Base-by-base conservation (phyloP, 2,797 vertebrate genomes). In the Leptoclinus maculatus region DNA sequence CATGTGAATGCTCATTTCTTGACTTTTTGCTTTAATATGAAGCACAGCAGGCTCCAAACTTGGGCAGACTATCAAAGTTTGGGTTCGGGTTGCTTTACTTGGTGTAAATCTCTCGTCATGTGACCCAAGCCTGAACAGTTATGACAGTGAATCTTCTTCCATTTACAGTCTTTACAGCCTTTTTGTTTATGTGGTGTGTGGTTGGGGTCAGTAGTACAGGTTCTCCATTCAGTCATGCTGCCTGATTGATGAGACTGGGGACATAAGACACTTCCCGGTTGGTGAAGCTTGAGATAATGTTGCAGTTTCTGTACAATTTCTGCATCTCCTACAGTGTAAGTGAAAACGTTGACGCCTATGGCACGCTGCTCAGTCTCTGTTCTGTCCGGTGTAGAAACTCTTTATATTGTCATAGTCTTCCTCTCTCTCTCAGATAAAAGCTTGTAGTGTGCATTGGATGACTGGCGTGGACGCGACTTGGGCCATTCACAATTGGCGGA, bases 291-390 rank as follows among this genome's bases (percentile, higher is more conserved):
- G 43, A 7, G 73, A 78, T 17, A 87, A 63, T 7, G 36, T 2
- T 23, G 3, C 8, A 85, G 17, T 59, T 36, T 86, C 6, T 88
- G 71, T 1, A 83, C 63, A 7, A 86, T 66, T 0, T 77, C 69
- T 7, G 67, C 63, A 57, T 87, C 67, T 0, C 64, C 60, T 1
- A 84, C 4, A 2, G 51, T 76, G 12, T 84, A 76, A 13, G 76
- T 87, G 51, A 86, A 85, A 23, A 88, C 67, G 29, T 88, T 80
- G 3, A 89, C 59, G 3, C 23, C 69, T 13, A 86, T 84, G 3
- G 59, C 10, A 0, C 87, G 84, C 10, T 86, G 87, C 4, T 87
- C 79, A 7, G 12, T 25, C 19, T 17, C 10, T 87, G 87, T 3
- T 87, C 79, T 6, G 16, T 25, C 16, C 43, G 43, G 2, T 45